Conservation (phyloP, 2,797 vertebrate genomes). For the Micrastur ruficollis region DNA sequence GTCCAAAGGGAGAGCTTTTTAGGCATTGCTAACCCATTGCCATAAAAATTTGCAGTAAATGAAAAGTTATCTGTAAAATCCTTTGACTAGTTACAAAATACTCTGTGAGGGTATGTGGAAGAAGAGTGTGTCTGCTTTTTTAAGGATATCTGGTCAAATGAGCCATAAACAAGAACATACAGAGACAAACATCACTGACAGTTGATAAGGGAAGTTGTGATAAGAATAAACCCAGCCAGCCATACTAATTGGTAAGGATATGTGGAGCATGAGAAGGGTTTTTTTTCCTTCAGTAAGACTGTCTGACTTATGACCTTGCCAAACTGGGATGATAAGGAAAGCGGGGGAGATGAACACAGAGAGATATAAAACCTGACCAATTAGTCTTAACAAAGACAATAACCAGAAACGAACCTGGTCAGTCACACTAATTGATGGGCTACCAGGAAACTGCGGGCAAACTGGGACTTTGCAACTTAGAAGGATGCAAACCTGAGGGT, state of each 20-base stretch:
- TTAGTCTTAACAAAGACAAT: neutral
- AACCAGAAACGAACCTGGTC: neutral
- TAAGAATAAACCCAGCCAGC: neutral
- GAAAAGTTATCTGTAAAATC: neutral
- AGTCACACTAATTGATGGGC: neutral
- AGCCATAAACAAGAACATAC: neutral
- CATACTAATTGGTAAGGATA: neutral
- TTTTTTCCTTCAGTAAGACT: neutral
- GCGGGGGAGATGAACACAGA: neutral
- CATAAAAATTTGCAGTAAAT: neutral
- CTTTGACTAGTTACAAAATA: neutral
- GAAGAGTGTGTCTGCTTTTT: neutral
- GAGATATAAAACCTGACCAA: neutral
- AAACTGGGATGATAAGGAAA: neutral
- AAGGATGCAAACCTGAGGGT: neutral
- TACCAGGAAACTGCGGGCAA: neutral
- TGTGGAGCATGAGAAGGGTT: neutral
- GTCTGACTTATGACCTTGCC: neutral
- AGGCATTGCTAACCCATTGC: neutral
- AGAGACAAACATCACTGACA: neutral
- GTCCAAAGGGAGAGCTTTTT: neutral
- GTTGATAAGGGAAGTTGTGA: neutral
- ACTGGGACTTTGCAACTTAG: rapidly evolving
- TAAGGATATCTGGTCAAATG: neutral
- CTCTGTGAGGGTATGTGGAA: neutral